Base-by-base conservation (phyloP, 2,113 vertebrate genomes). In the Myiozetetes cayanensis region DNA sequence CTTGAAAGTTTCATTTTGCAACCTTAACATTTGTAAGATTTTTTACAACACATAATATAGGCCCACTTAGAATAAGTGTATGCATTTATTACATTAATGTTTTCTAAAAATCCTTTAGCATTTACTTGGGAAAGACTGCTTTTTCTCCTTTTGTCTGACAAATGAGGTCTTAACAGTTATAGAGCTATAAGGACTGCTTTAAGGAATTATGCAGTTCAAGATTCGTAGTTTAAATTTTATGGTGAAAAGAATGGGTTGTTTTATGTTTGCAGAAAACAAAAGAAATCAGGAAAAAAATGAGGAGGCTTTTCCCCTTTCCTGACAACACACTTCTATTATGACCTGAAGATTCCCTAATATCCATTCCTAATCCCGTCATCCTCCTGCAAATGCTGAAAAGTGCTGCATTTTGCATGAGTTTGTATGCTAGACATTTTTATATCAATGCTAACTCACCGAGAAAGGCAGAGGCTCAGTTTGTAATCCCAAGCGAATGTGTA, bases 331-430 rank as follows among this genome's bases (percentile, higher is more conserved):
- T 90, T 85, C 72, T 71, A 21, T 77, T 77, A 81, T 47, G 72
- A 92, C 84, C 52, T 0, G 0, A 89, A 75, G 44, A 81, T 21
- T 80, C 67, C 59, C 31, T 63, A 90, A 89, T 67, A 93, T 71
- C 47, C 61, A 81, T 25, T 33, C 44, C 35, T 86, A 90, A 85
- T 88, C 80, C 59, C 11, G 19, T 84, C 80, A 89, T 61, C 61
- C 56, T 73, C 59, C 43, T 44, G 18, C 59, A 95, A 95, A 93
- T 72, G 86, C 70, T 84, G 74, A 77, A 67, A 90, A 74, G 55
- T 52, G 50, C 46, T 67, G 33, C 39, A 71, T 74, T 92, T 94
- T 95, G 72, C 85, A 95, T 71, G 72, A 93, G 61, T 14, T 88
- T 86, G 50, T 86, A 72, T 44, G 59, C 56, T 89, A 83, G 73